phyloP scores from a whole-genome alignment of 1,140 invertebrate genomes.

The Bicyclus anynana region DNA sequence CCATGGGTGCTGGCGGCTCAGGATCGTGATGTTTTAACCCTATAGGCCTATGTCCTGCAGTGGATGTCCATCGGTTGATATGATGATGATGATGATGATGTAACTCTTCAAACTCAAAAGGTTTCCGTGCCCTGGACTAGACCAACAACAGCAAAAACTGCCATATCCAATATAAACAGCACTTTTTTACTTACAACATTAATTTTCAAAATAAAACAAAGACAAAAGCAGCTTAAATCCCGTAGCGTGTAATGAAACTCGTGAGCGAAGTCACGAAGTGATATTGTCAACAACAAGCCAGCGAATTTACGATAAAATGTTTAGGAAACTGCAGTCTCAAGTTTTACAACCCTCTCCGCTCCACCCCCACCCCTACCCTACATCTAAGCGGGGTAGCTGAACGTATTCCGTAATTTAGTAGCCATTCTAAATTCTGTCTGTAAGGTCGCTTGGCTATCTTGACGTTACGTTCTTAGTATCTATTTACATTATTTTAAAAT shows the following conservation, averaged over 20 bases:
- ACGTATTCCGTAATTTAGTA: background rate
- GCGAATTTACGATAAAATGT: conserved; percentile 1
- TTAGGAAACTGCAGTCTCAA: conserved; percentile 6
- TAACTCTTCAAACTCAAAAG: too few species aligned
- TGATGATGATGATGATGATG: too few species aligned
- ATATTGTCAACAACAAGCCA: background rate
- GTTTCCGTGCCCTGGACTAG: too few species aligned
- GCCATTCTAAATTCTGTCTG: conserved; percentile 1
- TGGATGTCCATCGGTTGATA: too few species aligned
- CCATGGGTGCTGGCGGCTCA: too few species aligned
- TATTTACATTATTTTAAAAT: background rate
- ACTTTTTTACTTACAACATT: too few species aligned
- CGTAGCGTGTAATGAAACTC: background rate
- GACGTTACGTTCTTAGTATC: background rate
- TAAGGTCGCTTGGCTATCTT: background rate
- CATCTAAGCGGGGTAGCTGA: background rate
- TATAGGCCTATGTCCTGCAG: too few species aligned
- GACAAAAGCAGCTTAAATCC: too few species aligned
- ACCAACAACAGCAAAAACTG: too few species aligned
- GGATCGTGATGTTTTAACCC: too few species aligned
- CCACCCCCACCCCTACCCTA: background rate
- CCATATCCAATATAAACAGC: too few species aligned
- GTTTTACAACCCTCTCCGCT: conserved; percentile 2
- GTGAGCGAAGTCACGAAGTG: background rate
- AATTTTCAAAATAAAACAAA: too few species aligned